Base-by-base conservation (phyloP, 2,113 vertebrate species). In the Toxotes jaculatrix region DNA sequence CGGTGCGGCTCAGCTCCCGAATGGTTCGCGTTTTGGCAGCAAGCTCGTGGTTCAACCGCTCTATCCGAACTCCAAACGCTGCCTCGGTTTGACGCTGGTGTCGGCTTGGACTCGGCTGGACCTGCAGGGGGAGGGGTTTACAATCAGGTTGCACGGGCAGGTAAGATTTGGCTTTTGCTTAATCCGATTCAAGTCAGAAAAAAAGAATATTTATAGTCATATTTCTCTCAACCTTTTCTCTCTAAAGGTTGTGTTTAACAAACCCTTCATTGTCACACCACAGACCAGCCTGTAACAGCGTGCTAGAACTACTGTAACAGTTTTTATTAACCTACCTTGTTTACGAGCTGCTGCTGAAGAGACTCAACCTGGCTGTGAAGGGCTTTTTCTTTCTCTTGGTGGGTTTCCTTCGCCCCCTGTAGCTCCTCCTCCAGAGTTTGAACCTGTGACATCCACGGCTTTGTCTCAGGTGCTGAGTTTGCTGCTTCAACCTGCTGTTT, bases 1-100 rank as follows among this genome's bases (percentile, higher is more conserved):
- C 95, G 0, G 96, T 97, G 90, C 94, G 96, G 7, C 91, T 96
- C 78, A 98, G 96, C 59, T 98, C 96, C 83, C 97, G 96, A 78
- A 97, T 93, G 79, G 95, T 96, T 82, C 87, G 95, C 0, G 90
- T 96, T 91, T 98, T 99, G 3, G 90, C 74, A 3, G 92, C 79
- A 21, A 98, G 90, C 60, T 98, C 97, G 64, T 96, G 95, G 67
- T 95, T 97, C 43, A 99, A 92, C 59, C 95, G 94, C 34, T 95
- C 91, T 12, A 98, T 79, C 45, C 90, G 95, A 17, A 91, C 83
- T 23, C 95, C 94, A 27, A 93, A 91, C 1, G 95, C 95, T 23
- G 90, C 95, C 56, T 97, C 96, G 0, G 94, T 77, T 23, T 95
- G 95, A 0, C 53, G 85, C 72, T 94, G 93, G 73, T 90, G 92